Evolutionary conservation across 2,113 vertebrate genomes (phyloP).

Genomic region (Jaculus jaculus): DNA sequence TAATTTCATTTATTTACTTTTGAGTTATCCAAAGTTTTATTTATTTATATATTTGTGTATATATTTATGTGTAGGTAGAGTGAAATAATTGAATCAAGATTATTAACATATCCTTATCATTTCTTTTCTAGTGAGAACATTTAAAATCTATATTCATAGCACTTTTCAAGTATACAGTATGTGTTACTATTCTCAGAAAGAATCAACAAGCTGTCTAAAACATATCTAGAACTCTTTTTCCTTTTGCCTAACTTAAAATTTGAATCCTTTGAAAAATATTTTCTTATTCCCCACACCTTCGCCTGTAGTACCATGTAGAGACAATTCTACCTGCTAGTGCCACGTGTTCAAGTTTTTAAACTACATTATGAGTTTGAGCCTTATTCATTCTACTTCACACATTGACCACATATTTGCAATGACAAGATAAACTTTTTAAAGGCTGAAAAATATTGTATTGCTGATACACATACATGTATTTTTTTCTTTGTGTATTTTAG

Average conservation of each 20-base stretch:
- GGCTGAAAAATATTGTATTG: too few species aligned
- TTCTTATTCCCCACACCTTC: not conserved
- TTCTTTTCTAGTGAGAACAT: not conserved
- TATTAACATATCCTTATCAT: not conserved
- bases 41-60: not conserved
- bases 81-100: too few species aligned
- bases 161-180: not conserved
- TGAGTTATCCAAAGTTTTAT: too few species aligned
- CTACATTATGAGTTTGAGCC: too few species aligned
- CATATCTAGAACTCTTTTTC: too few species aligned
- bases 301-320: not conserved
- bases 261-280: not conserved
- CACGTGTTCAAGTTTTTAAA: not conserved
- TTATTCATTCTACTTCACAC: too few species aligned
- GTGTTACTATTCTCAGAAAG: not conserved
- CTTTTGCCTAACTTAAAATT: not conserved
- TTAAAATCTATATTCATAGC: not conserved
- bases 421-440: too few species aligned
- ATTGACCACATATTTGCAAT: too few species aligned
- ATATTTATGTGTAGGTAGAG: not conserved
- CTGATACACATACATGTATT: too few species aligned
- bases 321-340: not conserved
- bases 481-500: too few species aligned
- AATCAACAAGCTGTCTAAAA: too few species aligned
- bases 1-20: not conserved